phyloP scores from a whole-genome alignment of 2,797 vertebrate species.

The Myripristis jacobus region DNA sequence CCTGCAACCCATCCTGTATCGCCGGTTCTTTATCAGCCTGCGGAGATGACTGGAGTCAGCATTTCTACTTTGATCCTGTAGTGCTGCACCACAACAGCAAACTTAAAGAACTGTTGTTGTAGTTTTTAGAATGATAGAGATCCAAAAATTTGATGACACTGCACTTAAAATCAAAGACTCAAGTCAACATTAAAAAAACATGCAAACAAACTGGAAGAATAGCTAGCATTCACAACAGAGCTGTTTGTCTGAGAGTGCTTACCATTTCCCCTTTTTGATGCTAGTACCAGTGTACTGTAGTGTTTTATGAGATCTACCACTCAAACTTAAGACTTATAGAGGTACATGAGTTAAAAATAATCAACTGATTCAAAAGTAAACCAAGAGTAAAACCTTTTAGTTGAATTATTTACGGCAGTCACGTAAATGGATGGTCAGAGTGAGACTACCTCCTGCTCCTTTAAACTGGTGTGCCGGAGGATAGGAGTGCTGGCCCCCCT shows the following conservation, averaged over 20 bases:
- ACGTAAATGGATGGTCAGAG: slow-evolving; percentile 29
- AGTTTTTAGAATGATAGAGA: background rate
- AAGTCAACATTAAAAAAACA: too few relatives aligned
- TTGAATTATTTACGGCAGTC: slow-evolving; percentile 60
- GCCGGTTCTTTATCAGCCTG: slow-evolving; percentile 40
- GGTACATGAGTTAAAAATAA: slow-evolving; percentile 50
- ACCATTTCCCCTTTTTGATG: slow-evolving; percentile 13
- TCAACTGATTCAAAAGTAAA: slow-evolving; percentile 17
- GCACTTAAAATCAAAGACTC: too few relatives aligned
- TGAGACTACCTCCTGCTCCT: slow-evolving; percentile 67
- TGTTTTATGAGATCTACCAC: background rate
- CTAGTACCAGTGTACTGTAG: slow-evolving; percentile 9
- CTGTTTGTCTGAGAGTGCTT: background rate
- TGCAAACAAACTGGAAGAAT: too few relatives aligned
- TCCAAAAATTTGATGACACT: too few relatives aligned
- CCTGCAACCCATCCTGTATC: background rate
- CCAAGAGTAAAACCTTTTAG: slow-evolving; percentile 49
- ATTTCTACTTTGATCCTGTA: slow-evolving; percentile 22
- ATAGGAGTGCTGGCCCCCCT: slow-evolving; percentile 58
- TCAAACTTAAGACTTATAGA: background rate
- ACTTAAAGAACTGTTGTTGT: background rate
- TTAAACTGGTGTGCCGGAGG: slow-evolving; percentile 37
- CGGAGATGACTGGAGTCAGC: slow-evolving; percentile 17
- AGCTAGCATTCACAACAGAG: too few relatives aligned
- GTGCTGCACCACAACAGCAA: slow-evolving; percentile 11